Base-by-base conservation (phyloP, 1,140 invertebrate genomes). In the Rhagoletis zephyria region DNA sequence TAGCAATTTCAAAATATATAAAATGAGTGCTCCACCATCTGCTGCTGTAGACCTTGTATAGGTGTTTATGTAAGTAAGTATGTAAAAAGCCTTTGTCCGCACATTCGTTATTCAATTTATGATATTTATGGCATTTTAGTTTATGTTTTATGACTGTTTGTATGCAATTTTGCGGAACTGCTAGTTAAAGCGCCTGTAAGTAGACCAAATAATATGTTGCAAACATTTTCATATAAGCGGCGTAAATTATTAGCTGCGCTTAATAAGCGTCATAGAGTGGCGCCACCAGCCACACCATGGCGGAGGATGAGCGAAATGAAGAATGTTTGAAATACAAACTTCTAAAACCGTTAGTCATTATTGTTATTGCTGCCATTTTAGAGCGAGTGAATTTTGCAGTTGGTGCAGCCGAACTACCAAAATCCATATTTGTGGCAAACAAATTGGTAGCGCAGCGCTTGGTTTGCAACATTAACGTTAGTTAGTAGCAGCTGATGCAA, bases 101-200 rank as follows among this genome's bases (percentile, higher is more conserved):
- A 74, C 67, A 74, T 74, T 74, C 48, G 42, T 56, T 81, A 81
- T 56, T 81, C 45, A 81, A 81, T 81, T 56, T 81, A 14, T 56
- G 48, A 30, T 59, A 81, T 81, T 81, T 81, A 81, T 81, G 74
- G 74, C 74, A 81, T 56, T 81, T 81, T 48, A 81, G 48, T 81
- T 81, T 81, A 81, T 81, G n/a, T 81, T 81, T 81, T 81, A 81
- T 81, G 74, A 81, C 74, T 81, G 74, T 30, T 81, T 81, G n/a
- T 56, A 19, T 81, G 48, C n/a, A 56, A 48, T 56, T 81, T 12
- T 12, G n/a, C 45, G 12, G 10, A 12, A 81, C 74, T 59, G 56
- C 74, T 81, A 81, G 74, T 56, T 81, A 56, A 81, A 59, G 12
- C 74, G 74, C 74, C 48, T 81, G 48, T 81, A 56, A 81, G 48